Evolutionary conservation across 2,888 invertebrate species (phyloP).

Genomic region (Amphipyra berbera): DNA sequence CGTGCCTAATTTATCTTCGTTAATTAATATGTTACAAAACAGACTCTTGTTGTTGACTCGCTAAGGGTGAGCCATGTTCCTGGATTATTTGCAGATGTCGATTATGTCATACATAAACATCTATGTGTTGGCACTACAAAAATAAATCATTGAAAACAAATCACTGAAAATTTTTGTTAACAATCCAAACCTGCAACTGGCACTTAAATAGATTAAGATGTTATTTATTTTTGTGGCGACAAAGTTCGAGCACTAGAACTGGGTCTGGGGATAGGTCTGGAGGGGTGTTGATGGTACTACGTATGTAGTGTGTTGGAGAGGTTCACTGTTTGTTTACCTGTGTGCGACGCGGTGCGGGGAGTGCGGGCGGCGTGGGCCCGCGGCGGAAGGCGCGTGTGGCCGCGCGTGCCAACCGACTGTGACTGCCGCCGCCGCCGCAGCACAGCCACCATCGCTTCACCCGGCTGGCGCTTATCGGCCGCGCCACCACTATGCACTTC

Average conservation of each 20-base stretch:
- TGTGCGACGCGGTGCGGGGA: conserved; percentile 70
- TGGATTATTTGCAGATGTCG: conserved; percentile 49
- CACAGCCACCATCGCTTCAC: conserved; percentile 64
- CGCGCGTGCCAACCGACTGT: conserved; percentile 84
- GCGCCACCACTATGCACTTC: conserved; percentile 78
- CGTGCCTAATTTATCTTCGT: conserved; percentile 17
- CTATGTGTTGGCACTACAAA: conserved; percentile 73
- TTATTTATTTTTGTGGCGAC: conserved; percentile 59
- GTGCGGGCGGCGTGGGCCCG: conserved; percentile 75
- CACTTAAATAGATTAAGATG: conserved; percentile 63
- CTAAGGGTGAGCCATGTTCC: conserved; percentile 21
- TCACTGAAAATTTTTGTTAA: conserved; percentile 74
- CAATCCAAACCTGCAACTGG: conserved; percentile 74
- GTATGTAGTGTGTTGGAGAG: conserved; percentile 43
- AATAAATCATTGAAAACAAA: conserved; percentile 73
- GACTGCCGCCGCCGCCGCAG: conserved; percentile 78
- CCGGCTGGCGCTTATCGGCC: conserved; percentile 83
- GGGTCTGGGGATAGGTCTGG: conserved; percentile 40
- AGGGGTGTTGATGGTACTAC: conserved; percentile 50
- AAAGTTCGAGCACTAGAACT: conserved; percentile 65
- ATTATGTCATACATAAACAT: conserved; percentile 68
- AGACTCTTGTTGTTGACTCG: conserved; percentile 19
- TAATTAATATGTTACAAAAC: conserved; percentile 33
- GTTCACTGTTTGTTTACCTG: conserved; percentile 81
- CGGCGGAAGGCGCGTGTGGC: conserved; percentile 82